A percentile compares a stretch with the other conserved stretches of the same genome.
Conservation (phyloP, 2,888 invertebrate genomes). For the Alitta virens region DNA sequence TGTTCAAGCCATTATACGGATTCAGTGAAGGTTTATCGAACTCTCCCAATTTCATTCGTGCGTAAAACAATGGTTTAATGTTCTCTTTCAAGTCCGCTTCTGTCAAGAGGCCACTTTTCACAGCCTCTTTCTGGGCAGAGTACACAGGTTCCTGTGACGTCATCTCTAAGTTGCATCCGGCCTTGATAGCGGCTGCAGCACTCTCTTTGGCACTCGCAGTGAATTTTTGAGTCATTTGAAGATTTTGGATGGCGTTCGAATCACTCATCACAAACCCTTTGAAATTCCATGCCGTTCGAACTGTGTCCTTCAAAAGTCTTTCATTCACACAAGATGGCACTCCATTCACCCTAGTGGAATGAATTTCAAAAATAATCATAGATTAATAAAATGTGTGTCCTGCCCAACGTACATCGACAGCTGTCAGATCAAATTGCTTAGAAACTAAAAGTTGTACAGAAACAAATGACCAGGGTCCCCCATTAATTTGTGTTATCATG, state of each 20-base stretch:
- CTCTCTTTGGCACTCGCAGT: background rate
- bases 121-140: background rate
- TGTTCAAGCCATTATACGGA: conserved; percentile 35
- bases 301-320: conserved; percentile 30
- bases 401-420: too few species aligned
- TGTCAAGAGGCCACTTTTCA: conserved; percentile 14
- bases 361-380: too few species aligned
- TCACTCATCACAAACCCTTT: conserved; percentile 50
- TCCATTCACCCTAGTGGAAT: conserved; percentile 41
- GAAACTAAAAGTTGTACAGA: too few species aligned
- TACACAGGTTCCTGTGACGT: background rate
- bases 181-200: background rate
- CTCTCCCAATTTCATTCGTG: conserved; percentile 31
- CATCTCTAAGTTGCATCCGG: conserved; percentile 7
- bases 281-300: conserved; percentile 46
- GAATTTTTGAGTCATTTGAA: conserved; percentile 27
- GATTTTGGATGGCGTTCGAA: conserved; percentile 41
- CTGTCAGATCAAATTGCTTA: too few species aligned
- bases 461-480: too few species aligned
- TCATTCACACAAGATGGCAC: conserved; percentile 34
- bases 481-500: too few species aligned
- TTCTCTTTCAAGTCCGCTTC: conserved; percentile 20
- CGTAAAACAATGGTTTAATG: conserved; percentile 31
- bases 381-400: too few species aligned
- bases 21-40: conserved; percentile 39